phyloP scores from a whole-genome alignment of 2,888 invertebrate genomes.

The Lasiommata megera region DNA sequence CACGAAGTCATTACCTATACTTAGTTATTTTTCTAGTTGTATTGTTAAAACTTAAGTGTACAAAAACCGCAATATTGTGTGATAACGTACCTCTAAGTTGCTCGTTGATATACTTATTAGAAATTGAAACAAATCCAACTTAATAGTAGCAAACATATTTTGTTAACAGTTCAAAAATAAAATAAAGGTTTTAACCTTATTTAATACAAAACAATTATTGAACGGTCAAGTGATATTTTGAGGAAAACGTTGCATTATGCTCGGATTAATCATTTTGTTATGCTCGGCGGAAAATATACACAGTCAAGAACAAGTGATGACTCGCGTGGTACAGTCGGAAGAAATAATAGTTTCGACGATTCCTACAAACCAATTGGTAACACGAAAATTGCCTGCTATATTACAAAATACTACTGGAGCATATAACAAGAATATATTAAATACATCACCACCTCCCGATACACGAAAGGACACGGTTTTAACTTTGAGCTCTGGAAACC shows the following conservation, averaged over 20 bases:
- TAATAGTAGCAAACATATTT: neutral
- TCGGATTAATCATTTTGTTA: conserved; percentile 45
- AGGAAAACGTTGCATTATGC: conserved; percentile 44
- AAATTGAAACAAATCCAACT: neutral
- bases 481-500: neutral
- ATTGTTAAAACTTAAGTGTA: conserved; percentile 48
- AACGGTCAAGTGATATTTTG: conserved; percentile 15
- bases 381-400: neutral
- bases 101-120: neutral
- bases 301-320: conserved; percentile 41
- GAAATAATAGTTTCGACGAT: conserved; percentile 25
- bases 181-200: neutral
- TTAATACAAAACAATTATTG: neutral
- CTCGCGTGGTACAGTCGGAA: conserved; percentile 31
- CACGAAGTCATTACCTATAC: conserved; percentile 33
- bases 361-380: neutral
- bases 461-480: neutral
- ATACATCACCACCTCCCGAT: neutral
- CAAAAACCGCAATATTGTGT: conserved; percentile 47
- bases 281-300: conserved; percentile 45
- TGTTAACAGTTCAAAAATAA: neutral
- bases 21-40: conserved; percentile 36
- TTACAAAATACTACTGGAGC: neutral
- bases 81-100: neutral
- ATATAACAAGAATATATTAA: neutral